Percentiles rank a stretch among this genome's conserved stretches.
These are phyloP conservation scores for Coptotermes formosanus DNA, from an alignment of 1,140 invertebrate species.

Conservation along the genomic window DNA sequence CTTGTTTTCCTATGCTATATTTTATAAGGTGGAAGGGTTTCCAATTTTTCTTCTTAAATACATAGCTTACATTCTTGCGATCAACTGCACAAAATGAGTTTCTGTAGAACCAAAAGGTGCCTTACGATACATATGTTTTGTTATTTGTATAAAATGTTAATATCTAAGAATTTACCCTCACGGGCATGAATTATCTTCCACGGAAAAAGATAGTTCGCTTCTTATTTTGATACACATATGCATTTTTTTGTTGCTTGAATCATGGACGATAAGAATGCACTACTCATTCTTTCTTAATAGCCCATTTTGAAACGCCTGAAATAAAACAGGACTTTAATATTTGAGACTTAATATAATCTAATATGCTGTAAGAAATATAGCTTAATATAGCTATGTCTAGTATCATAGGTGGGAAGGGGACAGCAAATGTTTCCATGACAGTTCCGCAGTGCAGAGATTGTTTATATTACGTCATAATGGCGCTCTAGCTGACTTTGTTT, in stretches of 20 bases:
- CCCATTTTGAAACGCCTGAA: background rate
- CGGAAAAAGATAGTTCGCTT: background rate
- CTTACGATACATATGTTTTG: background rate
- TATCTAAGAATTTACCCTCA: background rate
- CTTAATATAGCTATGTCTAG: background rate
- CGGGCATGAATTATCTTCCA: background rate
- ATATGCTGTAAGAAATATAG: background rate
- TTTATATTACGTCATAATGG: background rate
- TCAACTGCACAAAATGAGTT: background rate
- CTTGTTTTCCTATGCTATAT: background rate
- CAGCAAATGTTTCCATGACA: background rate
- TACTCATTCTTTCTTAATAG: background rate
- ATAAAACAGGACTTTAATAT: background rate
- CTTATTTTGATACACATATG: background rate
- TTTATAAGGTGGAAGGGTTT: background rate
- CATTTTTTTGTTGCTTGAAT: background rate
- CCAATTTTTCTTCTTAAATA: background rate
- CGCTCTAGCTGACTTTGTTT: too few species aligned
- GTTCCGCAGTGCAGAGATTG: background rate
- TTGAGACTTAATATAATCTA: background rate
- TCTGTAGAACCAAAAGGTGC: background rate
- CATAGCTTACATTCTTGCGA: background rate
- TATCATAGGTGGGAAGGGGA: background rate
- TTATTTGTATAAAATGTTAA: too few species aligned
- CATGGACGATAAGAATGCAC: background rate